Conservation (phyloP, 2,888 invertebrate species). For the Cephus pulcher region DNA sequence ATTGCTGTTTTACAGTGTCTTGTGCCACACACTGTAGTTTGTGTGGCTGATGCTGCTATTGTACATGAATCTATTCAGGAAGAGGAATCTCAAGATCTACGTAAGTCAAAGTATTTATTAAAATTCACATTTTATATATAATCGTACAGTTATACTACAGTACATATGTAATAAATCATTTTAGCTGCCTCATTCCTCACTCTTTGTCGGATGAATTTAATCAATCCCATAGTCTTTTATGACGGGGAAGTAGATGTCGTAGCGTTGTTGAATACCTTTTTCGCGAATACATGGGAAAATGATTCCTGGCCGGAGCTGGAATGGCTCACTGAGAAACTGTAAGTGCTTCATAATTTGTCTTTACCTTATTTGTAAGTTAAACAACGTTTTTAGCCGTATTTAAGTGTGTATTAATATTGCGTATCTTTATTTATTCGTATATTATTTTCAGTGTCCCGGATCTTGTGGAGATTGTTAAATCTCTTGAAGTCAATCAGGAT, state of each 20-base stretch:
- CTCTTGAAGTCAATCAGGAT: constrained; percentile 69
- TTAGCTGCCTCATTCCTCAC: constrained; percentile 67
- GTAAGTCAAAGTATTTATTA: constrained; percentile 37
- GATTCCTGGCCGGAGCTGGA: constrained; percentile 79
- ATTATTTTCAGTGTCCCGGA: constrained; percentile 70
- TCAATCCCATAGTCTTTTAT: constrained; percentile 76
- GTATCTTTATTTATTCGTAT: constrained; percentile 15
- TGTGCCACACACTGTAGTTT: constrained; percentile 56
- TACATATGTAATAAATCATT: neutral
- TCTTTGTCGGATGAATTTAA: constrained; percentile 64
- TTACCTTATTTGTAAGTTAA: neutral
- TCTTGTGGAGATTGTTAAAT: constrained; percentile 70
- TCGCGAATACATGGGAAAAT: constrained; percentile 54
- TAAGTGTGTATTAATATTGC: constrained; percentile 10
- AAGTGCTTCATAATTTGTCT: constrained; percentile 56
- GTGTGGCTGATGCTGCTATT: constrained; percentile 46
- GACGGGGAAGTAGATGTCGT: constrained; percentile 71
- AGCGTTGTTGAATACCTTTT: constrained; percentile 72
- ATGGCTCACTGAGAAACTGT: constrained; percentile 77
- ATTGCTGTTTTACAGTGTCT: constrained; percentile 52
- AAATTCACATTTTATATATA: neutral
- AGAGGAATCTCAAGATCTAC: constrained; percentile 45
- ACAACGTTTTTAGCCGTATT: constrained; percentile 46
- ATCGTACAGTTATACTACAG: neutral
- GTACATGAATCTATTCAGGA: constrained; percentile 46